A percentile compares a stretch with the other conserved stretches of the same genome.
Evolutionary conservation across 2,888 invertebrate species (phyloP).

Genomic region (Unio pictorum): DNA sequence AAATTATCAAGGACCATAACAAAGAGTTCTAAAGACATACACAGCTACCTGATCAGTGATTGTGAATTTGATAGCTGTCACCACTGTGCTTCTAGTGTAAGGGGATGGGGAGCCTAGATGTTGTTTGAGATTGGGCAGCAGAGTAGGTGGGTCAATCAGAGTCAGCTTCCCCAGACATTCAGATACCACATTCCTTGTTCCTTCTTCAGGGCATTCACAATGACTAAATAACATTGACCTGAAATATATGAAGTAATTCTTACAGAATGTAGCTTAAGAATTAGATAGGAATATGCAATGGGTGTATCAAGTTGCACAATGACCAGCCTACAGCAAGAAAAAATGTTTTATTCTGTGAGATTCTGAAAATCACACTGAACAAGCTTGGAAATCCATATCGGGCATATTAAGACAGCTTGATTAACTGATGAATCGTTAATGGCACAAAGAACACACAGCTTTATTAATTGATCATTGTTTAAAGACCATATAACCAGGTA

Average conservation of each 20-base stretch:
- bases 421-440: too few species aligned
- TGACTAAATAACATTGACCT: conserved; percentile 89
- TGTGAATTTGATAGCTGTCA: conserved; percentile 98
- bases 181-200: conserved; percentile 98
- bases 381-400: too few species aligned
- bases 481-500: too few species aligned
- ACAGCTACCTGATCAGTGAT: conserved; percentile 90
- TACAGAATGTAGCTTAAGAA: too few species aligned
- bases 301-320: too few species aligned
- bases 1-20: not conserved
- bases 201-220: conserved; percentile 97
- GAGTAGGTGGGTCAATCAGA: conserved; percentile 88
- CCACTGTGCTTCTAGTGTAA: conserved; percentile 91
- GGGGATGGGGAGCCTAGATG: conserved; percentile 64
- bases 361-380: too few species aligned
- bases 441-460: too few species aligned
- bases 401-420: too few species aligned
- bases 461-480: too few species aligned
- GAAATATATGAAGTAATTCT: conserved; percentile 3
- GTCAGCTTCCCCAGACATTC: conserved; percentile 98
- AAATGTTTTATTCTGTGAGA: too few species aligned
- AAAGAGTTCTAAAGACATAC: not conserved
- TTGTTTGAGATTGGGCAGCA: conserved; percentile 84
- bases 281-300: too few species aligned
- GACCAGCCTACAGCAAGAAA: too few species aligned